Conservation (phyloP, 2,888 invertebrate genomes). For the Platerodrilus igneus region DNA sequence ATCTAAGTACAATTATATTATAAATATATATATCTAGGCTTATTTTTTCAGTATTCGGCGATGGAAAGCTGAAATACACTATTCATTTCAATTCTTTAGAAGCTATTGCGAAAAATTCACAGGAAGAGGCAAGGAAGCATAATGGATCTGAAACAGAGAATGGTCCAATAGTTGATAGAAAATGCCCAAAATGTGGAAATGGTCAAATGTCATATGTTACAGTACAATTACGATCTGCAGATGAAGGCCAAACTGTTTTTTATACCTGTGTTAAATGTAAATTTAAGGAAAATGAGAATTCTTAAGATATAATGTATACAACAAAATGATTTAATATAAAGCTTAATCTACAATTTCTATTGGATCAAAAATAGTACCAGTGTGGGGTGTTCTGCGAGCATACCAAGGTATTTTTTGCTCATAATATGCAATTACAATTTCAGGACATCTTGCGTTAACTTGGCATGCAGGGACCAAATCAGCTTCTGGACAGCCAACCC, state of each 20-base stretch:
- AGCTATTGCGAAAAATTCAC: conserved; percentile 43
- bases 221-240: conserved; percentile 90
- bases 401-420: conserved; percentile 47
- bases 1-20: conserved; percentile 11
- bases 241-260: conserved; percentile 99
- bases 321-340: conserved; percentile 3
- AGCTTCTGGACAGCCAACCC: conserved; percentile 65
- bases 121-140: conserved; percentile 39
- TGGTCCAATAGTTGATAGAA: conserved; percentile 78
- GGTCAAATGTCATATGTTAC: conserved; percentile 95
- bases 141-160: conserved; percentile 53
- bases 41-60: conserved; percentile 57
- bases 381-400: conserved; percentile 14
- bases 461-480: conserved; percentile 62
- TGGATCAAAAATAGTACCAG: conserved; percentile 26
- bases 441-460: conserved; percentile 56
- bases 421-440: conserved; percentile 62
- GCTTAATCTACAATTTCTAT: conserved; percentile 29
- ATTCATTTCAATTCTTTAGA: conserved; percentile 65
- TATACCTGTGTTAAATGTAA: conserved; percentile 94
- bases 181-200: conserved; percentile 82
- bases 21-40: conserved; percentile 1
- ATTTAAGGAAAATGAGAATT: conserved; percentile 71
- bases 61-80: conserved; percentile 62
- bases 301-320: conserved; percentile 43